Percentiles rank a stretch among this genome's conserved stretches.
Evolutionary conservation across 1,140 invertebrate genomes (phyloP).

Genomic region (Heterodera schachtii): DNA sequence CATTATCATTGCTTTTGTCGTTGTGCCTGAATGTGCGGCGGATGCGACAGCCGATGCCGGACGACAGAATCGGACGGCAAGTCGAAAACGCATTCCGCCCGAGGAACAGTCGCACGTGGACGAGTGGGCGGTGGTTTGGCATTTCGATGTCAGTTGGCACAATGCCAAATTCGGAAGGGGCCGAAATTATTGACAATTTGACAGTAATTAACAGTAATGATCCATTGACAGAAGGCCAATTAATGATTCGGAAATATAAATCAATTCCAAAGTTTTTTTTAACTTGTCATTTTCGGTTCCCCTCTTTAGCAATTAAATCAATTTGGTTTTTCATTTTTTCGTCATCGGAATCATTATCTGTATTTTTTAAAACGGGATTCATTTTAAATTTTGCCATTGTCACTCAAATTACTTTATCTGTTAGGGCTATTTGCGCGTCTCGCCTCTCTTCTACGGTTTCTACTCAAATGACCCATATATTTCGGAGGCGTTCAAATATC

Average conservation of each 20-base stretch:
- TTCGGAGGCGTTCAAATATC: constrained; percentile 72
- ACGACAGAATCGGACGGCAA: constrained; percentile 44
- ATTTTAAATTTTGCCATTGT: neutral
- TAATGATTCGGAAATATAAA: too few relatives aligned
- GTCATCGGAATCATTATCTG: too few relatives aligned
- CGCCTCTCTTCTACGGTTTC: constrained; percentile 92
- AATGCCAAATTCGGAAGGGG: too few relatives aligned
- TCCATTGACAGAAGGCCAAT: too few relatives aligned
- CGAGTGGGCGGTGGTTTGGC: constrained; percentile 71
- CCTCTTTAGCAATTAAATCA: too few relatives aligned
- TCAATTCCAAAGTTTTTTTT: too few relatives aligned
- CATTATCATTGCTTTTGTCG: constrained; percentile 83
- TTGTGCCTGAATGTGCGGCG: constrained; percentile 81
- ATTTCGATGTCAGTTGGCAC: constrained; percentile 32
- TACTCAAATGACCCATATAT: constrained; percentile 72
- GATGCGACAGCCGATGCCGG: constrained; percentile 70
- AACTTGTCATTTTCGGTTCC: too few relatives aligned
- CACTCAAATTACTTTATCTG: neutral
- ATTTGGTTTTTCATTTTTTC: too few relatives aligned
- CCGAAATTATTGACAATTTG: too few relatives aligned
- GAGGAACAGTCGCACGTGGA: constrained; percentile 78
- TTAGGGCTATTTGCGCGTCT: constrained; percentile 81
- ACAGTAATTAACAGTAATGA: too few relatives aligned
- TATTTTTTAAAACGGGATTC: too few relatives aligned
- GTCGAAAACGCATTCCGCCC: constrained; percentile 76